Conservation (phyloP, 2,797 vertebrate genomes). For the Microcaecilia unicolor region DNA sequence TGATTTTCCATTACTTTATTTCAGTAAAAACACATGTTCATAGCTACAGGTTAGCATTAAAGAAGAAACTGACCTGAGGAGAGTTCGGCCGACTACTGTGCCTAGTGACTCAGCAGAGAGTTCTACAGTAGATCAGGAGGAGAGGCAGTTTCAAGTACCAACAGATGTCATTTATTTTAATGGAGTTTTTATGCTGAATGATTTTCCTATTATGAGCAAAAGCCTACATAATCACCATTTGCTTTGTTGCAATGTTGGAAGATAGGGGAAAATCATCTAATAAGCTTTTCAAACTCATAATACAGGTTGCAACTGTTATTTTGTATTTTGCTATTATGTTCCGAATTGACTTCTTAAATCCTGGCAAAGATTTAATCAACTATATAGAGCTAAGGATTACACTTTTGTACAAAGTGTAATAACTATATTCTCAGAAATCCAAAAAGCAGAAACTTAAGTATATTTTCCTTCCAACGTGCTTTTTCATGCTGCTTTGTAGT, state of each 20-base stretch:
- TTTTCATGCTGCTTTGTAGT: not conserved
- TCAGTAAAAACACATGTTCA: constrained; percentile 22
- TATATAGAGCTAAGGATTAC: not conserved
- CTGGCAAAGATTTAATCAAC: not conserved
- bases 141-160: constrained; percentile 2
- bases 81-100: constrained; percentile 13
- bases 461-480: not conserved
- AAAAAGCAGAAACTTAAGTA: not conserved
- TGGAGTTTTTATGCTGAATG: constrained; percentile 15
- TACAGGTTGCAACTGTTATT: not conserved
- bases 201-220: constrained; percentile 12
- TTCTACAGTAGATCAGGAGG: not conserved
- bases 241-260: not conserved
- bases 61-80: constrained; percentile 23
- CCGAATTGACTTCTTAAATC: not conserved
- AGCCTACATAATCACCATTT: constrained; percentile 1
- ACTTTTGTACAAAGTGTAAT: not conserved
- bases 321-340: not conserved
- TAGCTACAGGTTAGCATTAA: constrained; percentile 23
- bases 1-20: constrained; percentile 33
- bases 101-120: not conserved
- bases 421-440: not conserved
- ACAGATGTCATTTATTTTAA: constrained; percentile 23
- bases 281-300: not conserved
- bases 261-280: not conserved